These are phyloP conservation scores for Caradrina clavipalpis DNA, from an alignment of 2,888 invertebrate species.

Conservation along the genomic window DNA sequence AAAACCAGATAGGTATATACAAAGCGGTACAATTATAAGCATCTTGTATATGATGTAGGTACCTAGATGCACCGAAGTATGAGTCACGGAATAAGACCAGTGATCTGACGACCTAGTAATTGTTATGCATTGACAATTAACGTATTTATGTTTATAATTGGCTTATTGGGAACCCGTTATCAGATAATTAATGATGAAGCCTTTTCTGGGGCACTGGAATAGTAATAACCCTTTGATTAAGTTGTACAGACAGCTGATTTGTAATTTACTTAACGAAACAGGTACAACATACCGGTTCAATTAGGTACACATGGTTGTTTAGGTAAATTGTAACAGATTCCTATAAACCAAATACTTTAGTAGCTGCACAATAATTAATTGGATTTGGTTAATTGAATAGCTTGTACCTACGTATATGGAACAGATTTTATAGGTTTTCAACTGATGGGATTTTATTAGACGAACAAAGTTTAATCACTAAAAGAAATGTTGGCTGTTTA, in stretches of 20 bases:
- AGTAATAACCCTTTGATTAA: constrained; percentile 52
- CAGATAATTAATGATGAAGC: constrained; percentile 42
- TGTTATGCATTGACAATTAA: constrained; percentile 44
- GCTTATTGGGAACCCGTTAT: constrained; percentile 38
- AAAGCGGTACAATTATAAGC: constrained; percentile 14
- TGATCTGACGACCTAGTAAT: constrained; percentile 33
- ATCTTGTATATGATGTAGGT: constrained; percentile 4
- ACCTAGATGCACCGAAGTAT: constrained; percentile 20
- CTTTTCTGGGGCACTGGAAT: constrained; percentile 51
- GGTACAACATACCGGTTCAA: constrained; percentile 15
- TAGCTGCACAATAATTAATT: constrained; percentile 1
- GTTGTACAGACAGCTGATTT: constrained; percentile 49
- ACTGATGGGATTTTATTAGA: neutral
- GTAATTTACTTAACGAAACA: constrained; percentile 38
- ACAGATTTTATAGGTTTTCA: neutral
- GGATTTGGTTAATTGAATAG: constrained; percentile 10
- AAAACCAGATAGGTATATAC: neutral
- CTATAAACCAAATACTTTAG: neutral
- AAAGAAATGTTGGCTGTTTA: neutral
- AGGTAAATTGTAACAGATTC: constrained; percentile 15
- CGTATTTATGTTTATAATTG: constrained; percentile 41
- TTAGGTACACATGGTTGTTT: constrained; percentile 18
- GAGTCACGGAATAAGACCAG: constrained; percentile 34
- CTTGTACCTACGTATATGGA: constrained; percentile 1
- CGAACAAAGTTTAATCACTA: neutral